Evolutionary conservation across 1,140 invertebrate species (phyloP), one percentile per base, ranked within the genome.

Genomic region (Bombus impatiens): DNA sequence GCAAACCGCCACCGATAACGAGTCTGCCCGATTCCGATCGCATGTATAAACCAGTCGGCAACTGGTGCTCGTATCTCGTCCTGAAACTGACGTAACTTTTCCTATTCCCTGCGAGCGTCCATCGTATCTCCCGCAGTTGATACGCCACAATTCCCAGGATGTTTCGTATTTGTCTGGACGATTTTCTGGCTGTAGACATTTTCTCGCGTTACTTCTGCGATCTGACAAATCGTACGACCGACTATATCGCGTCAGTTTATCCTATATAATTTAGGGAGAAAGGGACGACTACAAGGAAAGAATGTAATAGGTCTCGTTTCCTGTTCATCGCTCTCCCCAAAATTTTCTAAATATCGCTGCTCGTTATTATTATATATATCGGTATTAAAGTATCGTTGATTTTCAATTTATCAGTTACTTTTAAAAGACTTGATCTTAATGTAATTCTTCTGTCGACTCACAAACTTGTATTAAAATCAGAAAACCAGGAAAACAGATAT

Each of bases 41-140:
- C 78, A 35, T 76, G 77, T 74, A 57, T 57, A 79, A 78, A 84
- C 89, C 77, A 87, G 62, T 62, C 78, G 75, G 37, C 78, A 77
- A 87, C 82, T 81, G 77, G 82, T 75, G 80, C 87, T 91, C 90
- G 90, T 93, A 94, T 93, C 89, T 89, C 90, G 87, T 87, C 78
- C 80, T 84, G 88, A 92, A 92, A 93, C 91, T 93, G 92, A 92
- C 91, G 88, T 91, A 91, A 92, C 91, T 93, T 86, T 82, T 59
- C 81, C 82, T 65, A 84, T 76, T 83, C 68, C 57, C 77, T 18
- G 57, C 12, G 37, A 75, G 35, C n/a, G 35, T 47, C 35, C 82
- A 53, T 71, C 83, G 59, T 77, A 71, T 62, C 70, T 68, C 75
- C 28, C 57, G 10, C 25, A 68, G n/a, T 57, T 44, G 74, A 84